Conservation (phyloP, 2,113 vertebrate species). For the Columbina picui region DNA sequence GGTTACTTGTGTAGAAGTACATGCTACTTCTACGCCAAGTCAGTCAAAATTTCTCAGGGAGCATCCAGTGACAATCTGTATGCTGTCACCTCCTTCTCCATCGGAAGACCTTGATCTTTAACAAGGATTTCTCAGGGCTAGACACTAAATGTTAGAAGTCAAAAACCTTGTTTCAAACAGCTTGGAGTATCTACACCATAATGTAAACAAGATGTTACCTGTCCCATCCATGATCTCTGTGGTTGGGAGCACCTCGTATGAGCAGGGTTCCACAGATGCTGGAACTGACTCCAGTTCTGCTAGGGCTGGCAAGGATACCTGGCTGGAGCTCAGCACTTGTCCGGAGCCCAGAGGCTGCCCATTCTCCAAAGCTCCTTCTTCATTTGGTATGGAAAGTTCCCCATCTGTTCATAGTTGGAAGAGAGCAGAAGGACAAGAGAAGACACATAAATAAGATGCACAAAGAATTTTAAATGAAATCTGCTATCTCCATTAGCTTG, state of each 20-base stretch:
- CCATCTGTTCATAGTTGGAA: constrained; percentile 76
- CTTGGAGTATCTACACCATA: not conserved
- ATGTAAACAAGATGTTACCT: constrained; percentile 75
- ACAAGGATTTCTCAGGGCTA: not conserved
- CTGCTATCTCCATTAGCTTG: not conserved
- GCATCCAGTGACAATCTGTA: not conserved
- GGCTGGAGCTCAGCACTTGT: constrained; percentile 78
- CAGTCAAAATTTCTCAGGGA: not conserved
- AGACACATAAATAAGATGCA: not conserved
- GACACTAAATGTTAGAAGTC: not conserved
- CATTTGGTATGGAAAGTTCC: constrained; percentile 79
- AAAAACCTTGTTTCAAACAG: not conserved
- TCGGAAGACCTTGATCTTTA: not conserved
- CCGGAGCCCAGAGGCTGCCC: constrained; percentile 81
- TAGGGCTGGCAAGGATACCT: constrained; percentile 77
- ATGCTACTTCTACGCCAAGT: not conserved
- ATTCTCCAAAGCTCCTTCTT: constrained; percentile 89
- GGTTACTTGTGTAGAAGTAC: not conserved
- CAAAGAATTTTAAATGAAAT: not conserved
- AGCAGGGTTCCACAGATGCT: constrained; percentile 76
- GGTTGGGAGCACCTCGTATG: constrained; percentile 79
- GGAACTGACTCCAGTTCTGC: constrained; percentile 82
- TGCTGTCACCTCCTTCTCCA: not conserved
- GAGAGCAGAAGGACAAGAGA: not conserved
- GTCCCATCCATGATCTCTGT: constrained; percentile 89